phyloP scores from a whole-genome alignment of 2,113 vertebrate species.

The Pelusios castaneus region DNA sequence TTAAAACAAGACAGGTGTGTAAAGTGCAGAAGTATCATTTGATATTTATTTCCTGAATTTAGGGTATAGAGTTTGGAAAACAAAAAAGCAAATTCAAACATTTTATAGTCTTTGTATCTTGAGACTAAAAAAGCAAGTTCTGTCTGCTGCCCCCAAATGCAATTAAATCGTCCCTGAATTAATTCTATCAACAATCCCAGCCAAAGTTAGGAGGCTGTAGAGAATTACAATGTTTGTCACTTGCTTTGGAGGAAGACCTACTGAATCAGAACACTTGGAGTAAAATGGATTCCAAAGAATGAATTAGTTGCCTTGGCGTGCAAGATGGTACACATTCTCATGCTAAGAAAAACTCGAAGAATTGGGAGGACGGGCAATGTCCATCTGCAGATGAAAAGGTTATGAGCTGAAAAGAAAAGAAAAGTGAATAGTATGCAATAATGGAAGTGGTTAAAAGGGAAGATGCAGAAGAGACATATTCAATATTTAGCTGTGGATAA shows the following conservation, averaged over 20 bases:
- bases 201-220: background rate
- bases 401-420: background rate
- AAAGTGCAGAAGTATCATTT: background rate
- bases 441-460: background rate
- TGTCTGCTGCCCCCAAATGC: background rate
- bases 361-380: background rate
- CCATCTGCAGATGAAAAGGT: background rate
- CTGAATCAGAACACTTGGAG: conserved; percentile 4
- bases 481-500: background rate
- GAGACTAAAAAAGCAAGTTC: background rate
- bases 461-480: background rate
- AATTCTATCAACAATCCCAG: background rate
- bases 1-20: background rate
- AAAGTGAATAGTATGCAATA: background rate
- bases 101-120: background rate
- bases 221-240: background rate
- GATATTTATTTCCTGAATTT: background rate
- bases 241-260: background rate
- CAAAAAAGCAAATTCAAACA: background rate
- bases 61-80: background rate
- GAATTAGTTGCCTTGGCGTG: background rate
- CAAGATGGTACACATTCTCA: background rate
- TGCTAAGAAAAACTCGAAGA: background rate
- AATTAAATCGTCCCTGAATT: background rate
- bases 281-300: conserved; percentile 7